phyloP scores from a whole-genome alignment of 2,113 vertebrate genomes.

The Tor tambroides region DNA sequence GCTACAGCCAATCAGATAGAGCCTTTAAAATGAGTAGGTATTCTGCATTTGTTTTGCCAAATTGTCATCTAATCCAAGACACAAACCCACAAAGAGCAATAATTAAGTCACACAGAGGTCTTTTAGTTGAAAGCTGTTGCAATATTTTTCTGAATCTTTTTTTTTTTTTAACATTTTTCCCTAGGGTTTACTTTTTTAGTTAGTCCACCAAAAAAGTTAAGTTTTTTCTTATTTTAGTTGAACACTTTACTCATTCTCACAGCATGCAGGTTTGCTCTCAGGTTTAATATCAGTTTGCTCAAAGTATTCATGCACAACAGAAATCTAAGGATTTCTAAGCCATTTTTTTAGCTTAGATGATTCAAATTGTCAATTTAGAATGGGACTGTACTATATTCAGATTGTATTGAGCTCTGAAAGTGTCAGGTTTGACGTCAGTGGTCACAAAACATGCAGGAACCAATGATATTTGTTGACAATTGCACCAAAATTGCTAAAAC shows the following conservation, averaged over 20 bases:
- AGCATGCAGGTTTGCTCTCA: background rate
- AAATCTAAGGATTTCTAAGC: background rate
- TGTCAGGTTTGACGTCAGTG: background rate
- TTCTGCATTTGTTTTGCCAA: constrained; percentile 9
- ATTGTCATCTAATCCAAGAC: constrained; percentile 11
- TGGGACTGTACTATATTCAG: no score
- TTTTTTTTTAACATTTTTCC: no score
- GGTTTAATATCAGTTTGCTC: background rate
- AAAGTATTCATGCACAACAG: background rate
- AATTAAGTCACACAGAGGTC: background rate
- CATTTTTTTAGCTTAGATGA: background rate
- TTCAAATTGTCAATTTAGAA: background rate
- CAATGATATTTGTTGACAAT: background rate
- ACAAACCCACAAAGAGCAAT: no score
- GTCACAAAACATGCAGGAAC: background rate
- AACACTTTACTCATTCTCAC: background rate
- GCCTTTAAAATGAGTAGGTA: background rate
- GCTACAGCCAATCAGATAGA: background rate
- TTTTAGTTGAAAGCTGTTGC: background rate
- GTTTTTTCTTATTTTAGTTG: background rate
- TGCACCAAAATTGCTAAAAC: background rate
- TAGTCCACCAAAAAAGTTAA: background rate
- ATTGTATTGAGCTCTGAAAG: background rate
- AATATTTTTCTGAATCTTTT: background rate
- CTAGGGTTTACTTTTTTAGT: background rate